phyloP scores from a whole-genome alignment of 1,140 invertebrate genomes.

The Leptopilina boulardi region DNA sequence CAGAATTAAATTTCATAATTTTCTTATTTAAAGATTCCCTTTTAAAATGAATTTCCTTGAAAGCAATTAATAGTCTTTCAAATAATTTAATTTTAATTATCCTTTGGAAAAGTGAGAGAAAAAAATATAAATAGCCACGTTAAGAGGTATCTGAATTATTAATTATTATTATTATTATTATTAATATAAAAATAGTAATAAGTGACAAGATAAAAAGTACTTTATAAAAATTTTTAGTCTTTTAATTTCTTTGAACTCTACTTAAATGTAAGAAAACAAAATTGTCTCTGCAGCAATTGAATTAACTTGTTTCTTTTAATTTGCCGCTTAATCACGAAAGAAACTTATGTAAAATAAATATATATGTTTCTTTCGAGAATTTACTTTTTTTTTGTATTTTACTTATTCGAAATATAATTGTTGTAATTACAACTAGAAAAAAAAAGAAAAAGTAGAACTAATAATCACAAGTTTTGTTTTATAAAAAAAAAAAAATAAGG shows the following conservation, averaged over 20 bases:
- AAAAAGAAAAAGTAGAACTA: not conserved
- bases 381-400: not conserved
- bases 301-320: not conserved
- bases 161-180: constrained; percentile 1
- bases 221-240: not conserved
- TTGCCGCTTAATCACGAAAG: not conserved
- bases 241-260: not conserved
- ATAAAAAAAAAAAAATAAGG: not conserved
- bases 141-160: not conserved
- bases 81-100: too few relatives aligned
- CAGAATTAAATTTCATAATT: too few relatives aligned
- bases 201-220: constrained; percentile 13
- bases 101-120: not conserved
- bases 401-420: not conserved
- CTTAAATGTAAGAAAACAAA: not conserved
- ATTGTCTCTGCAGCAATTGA: not conserved
- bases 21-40: too few relatives aligned
- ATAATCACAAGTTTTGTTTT: not conserved
- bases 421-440: not conserved
- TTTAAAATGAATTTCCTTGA: too few relatives aligned
- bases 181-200: constrained; percentile 11
- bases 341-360: too few relatives aligned
- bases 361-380: too few relatives aligned
- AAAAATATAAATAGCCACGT: not conserved
- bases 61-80: too few relatives aligned